Evolutionary conservation across 2,113 vertebrate species (phyloP).

Genomic region (Callaeas wilsoni): DNA sequence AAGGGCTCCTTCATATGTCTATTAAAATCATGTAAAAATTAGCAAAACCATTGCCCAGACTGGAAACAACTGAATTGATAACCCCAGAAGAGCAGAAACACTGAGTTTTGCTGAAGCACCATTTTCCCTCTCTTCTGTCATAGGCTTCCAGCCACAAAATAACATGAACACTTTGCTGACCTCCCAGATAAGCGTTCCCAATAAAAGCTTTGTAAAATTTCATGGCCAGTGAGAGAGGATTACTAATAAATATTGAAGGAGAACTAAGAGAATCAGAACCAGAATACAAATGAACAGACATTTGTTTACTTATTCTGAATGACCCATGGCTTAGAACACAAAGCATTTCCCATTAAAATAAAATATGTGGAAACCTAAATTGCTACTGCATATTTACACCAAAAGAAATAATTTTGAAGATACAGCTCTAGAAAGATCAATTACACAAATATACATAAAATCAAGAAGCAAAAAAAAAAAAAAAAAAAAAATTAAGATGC

Average conservation of each 20-base stretch:
- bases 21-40: constrained; percentile 70
- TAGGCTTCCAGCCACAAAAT: constrained; percentile 44
- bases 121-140: constrained; percentile 52
- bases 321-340: constrained; percentile 57
- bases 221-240: constrained; percentile 45
- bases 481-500: constrained; percentile 17
- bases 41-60: constrained; percentile 70
- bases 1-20: constrained; percentile 74
- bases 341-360: constrained; percentile 62
- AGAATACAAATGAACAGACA: constrained; percentile 44
- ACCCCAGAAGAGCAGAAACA: constrained; percentile 60
- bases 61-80: constrained; percentile 61
- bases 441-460: constrained; percentile 64
- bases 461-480: neutral
- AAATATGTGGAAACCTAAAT: constrained; percentile 55
- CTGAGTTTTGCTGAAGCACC: constrained; percentile 74
- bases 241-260: constrained; percentile 57
- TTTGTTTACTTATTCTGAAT: constrained; percentile 63
- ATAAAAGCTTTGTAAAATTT: neutral
- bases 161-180: neutral
- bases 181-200: constrained; percentile 36
- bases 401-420: constrained; percentile 60
- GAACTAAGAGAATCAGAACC: constrained; percentile 56
- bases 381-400: constrained; percentile 62
- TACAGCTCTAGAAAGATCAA: constrained; percentile 60